phyloP scores from a whole-genome alignment of 2,113 vertebrate genomes.

The Numenius arquata region DNA sequence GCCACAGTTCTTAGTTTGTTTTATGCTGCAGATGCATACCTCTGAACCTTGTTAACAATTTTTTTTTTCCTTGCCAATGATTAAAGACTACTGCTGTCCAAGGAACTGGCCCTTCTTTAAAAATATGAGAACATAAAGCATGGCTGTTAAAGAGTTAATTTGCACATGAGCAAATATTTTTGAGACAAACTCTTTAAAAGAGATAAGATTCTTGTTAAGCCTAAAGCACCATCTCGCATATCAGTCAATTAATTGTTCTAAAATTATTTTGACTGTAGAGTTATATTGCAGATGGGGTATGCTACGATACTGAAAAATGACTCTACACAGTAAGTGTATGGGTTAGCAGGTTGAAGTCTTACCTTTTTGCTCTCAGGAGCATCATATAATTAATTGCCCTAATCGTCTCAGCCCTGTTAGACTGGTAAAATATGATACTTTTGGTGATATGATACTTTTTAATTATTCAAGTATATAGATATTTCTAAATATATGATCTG shows the following conservation, averaged over 20 bases:
- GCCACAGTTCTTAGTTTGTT: constrained; percentile 34
- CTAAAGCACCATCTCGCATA: neutral
- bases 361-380: neutral
- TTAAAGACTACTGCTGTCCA: neutral
- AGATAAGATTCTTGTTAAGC: neutral
- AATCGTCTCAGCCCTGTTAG: neutral
- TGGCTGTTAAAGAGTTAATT: neutral
- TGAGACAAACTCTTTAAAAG: neutral
- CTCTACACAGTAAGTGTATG: neutral
- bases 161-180: neutral
- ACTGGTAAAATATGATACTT: neutral
- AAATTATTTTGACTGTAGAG: neutral
- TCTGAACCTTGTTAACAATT: constrained; percentile 33
- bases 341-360: neutral
- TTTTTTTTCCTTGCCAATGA: neutral
- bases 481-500: neutral
- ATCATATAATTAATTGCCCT: neutral
- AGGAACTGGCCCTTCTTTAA: neutral
- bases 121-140: neutral
- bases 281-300: neutral
- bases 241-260: neutral
- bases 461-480: neutral
- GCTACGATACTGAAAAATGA: neutral
- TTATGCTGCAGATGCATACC: constrained; percentile 37
- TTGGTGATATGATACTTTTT: neutral